Base-by-base conservation (phyloP, 2,113 vertebrate genomes). In the Tragulus kanchil region DNA sequence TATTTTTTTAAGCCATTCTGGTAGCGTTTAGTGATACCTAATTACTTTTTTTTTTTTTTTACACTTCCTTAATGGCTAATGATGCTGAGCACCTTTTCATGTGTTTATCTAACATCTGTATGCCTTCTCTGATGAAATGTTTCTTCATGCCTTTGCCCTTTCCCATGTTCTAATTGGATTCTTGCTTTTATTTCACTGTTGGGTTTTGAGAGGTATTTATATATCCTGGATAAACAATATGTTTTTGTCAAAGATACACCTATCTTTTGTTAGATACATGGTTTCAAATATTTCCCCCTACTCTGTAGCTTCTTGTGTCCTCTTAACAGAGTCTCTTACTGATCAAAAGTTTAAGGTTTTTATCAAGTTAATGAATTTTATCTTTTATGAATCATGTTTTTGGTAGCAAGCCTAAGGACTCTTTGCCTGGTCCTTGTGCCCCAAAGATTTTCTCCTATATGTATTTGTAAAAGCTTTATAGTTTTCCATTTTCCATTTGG, bases 251-350 rank as follows among this genome's bases (percentile, higher is more conserved):
- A 65, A 54, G 31, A 90, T 42, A 36, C 13, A 62, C 21, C 50
- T 61, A 45, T 54, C 25, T 65, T 84, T 79, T 92, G 11, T 89
- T 61, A 89, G 54, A 50, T 81, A 79, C 5, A 3, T 87, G 10
- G 11, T 52, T 95, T 83, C 25, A 90, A 83, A 58, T 83, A 96
- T 71, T 90, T 83, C 90, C 59, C 71, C 31, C n/a, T 15, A 84
- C 26, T 61, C 6, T 58, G 1, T 56, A 89, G 14, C 15, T 64
- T 85, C 31, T 79, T 10, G 58, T 93, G 1, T 36, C 2, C 7
- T 65, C 17, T 85, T 28, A 36, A 69, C 3, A 85, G 12, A n/a
- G 45, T 81, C 26, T 61, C 82, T 86, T 50, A 15, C 48, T 83
- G 23, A 62, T 6, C 45, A 48, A 92, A 56, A 86, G 3, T 61